Base-by-base conservation (phyloP, 2,113 vertebrate species). In the Istiophorus platypterus region DNA sequence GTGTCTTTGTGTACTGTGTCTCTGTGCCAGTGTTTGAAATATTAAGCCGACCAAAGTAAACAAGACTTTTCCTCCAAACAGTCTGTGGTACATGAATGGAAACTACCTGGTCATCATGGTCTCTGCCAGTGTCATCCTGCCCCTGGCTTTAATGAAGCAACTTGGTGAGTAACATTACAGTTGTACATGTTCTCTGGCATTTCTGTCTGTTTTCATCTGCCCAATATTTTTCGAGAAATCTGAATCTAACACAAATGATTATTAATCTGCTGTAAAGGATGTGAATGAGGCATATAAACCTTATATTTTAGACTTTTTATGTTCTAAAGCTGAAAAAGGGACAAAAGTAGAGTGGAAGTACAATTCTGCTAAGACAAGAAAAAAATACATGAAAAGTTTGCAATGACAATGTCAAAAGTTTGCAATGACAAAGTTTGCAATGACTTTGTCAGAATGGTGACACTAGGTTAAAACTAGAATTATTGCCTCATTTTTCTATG, bases 101-200 rank as follows among this genome's bases (percentile, higher is more conserved):
- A 99, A 99, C 94, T 99, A 99, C 89, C 93, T 99, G 93, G 98
- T 99, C 84, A 95, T 99, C 89, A 91, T 99, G 88, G 98, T 99
- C 67, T 96, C 97, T 0, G 0, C 95, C 86, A 86, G 78, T 22
- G 0, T 99, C 85, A 98, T 99, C 87, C 94, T 99, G 75, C 98
- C 98, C 1, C 91, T 99, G 91, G 96, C 98, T 22, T 83, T 99
- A 77, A 99, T 99, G 98, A 98, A 99, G 85, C 98, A 99, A 89
- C 95, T 99, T 0, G 98, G 98, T 99, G 92, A 97, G 98, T 91
- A 54, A 57, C 27, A 45, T 27, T 15, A 3, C 13, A 49, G 34
- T 18, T n/a, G 1, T 39, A 58, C 17, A n/a, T 57, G 29, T 85
- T 76, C n/a, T 27, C 47, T 22, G 15, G 45, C 24, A 12, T 41